A percentile compares a stretch with the other conserved stretches of the same genome.
These are phyloP conservation scores for Carabus problematicus DNA, from an alignment of 2,888 invertebrate genomes.

Conservation along the genomic window DNA sequence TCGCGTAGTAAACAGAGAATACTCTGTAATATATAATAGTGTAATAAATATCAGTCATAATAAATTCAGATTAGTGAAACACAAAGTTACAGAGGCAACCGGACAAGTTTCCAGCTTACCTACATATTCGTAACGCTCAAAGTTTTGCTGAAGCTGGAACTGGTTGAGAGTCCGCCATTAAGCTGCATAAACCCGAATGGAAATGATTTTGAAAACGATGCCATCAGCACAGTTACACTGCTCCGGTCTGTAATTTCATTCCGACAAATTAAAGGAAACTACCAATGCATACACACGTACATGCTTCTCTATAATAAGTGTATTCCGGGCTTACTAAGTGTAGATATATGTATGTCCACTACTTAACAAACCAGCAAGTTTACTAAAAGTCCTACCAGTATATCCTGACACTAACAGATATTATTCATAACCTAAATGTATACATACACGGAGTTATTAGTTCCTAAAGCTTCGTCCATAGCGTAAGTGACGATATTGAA, in stretches of 20 bases:
- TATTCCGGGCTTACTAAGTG: too few relatives aligned
- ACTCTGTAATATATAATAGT: too few relatives aligned
- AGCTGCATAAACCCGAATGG: conserved; percentile 19
- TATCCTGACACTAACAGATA: neutral
- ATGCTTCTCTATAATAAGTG: too few relatives aligned
- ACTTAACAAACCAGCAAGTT: too few relatives aligned
- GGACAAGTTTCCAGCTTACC: too few relatives aligned
- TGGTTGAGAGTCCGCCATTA: conserved; percentile 14
- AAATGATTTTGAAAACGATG: conserved; percentile 19
- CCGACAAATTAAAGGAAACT: conserved; percentile 24
- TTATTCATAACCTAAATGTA: neutral
- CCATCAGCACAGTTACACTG: neutral
- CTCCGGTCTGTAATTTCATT: conserved; percentile 8
- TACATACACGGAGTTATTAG: too few relatives aligned
- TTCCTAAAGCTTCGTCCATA: too few relatives aligned
- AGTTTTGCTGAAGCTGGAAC: neutral
- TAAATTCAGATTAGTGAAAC: conserved; percentile 15
- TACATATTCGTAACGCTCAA: neutral
- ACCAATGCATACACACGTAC: conserved; percentile 7
- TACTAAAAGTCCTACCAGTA: neutral
- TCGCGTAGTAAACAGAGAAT: too few relatives aligned
- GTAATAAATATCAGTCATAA: conserved; percentile 24
- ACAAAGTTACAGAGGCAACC: neutral
- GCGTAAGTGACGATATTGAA: too few relatives aligned
- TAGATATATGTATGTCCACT: too few relatives aligned